These are phyloP conservation scores for Oligia strigilis DNA, from an alignment of 2,888 invertebrate species.

Conservation along the genomic window DNA sequence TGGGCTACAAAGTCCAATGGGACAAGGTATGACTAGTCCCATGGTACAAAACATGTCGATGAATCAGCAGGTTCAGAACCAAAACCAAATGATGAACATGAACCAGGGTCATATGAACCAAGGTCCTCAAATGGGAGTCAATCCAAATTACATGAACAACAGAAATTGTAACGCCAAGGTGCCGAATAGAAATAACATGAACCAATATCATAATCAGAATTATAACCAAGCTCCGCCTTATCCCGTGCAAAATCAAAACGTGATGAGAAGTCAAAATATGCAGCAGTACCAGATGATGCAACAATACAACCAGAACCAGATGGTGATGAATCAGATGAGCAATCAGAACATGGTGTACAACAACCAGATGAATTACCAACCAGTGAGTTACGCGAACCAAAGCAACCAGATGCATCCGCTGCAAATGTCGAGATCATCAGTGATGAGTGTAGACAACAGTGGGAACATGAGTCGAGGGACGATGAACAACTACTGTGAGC, in stretches of 20 bases:
- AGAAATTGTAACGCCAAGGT: slow-evolving; percentile 81
- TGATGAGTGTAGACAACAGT: slow-evolving; percentile 88
- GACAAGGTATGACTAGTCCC: slow-evolving; percentile 83
- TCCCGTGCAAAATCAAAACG: slow-evolving; percentile 81
- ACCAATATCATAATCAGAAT: slow-evolving; percentile 84
- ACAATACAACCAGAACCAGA: slow-evolving; percentile 82
- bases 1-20: slow-evolving; percentile 85
- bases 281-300: slow-evolving; percentile 85
- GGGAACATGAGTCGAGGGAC: slow-evolving; percentile 84
- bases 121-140: slow-evolving; percentile 73
- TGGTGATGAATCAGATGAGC: slow-evolving; percentile 77
- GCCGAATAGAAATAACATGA: slow-evolving; percentile 81
- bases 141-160: slow-evolving; percentile 78
- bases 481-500: slow-evolving; percentile 85
- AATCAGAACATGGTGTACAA: slow-evolving; percentile 81
- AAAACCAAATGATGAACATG: slow-evolving; percentile 80
- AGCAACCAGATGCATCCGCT: slow-evolving; percentile 82
- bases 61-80: slow-evolving; percentile 79
- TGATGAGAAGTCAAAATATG: slow-evolving; percentile 82
- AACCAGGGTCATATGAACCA: slow-evolving; percentile 69
- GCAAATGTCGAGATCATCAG: slow-evolving; percentile 87
- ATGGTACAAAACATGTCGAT: slow-evolving; percentile 86
- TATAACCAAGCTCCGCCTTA: slow-evolving; percentile 81
- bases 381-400: slow-evolving; percentile 79
- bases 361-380: slow-evolving; percentile 84